These are phyloP conservation scores for Chalcis sispes DNA, from an alignment of 2,888 invertebrate species.

Conservation along the genomic window DNA sequence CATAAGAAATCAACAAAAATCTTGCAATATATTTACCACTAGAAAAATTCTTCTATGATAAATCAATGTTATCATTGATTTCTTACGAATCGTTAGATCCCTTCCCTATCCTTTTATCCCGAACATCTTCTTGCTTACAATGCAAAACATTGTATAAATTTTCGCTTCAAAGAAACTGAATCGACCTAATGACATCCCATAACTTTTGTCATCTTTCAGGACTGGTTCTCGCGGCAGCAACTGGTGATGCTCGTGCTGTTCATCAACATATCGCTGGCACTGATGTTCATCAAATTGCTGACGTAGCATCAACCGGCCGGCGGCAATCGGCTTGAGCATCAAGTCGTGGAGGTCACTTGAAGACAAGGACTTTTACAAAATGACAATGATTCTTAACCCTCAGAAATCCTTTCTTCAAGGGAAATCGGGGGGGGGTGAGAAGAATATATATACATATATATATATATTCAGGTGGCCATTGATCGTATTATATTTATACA, in stretches of 20 bases:
- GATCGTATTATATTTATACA: background rate
- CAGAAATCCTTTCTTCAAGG: background rate
- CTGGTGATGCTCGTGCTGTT: conserved; percentile 94
- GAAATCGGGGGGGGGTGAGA: background rate
- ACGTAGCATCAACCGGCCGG: conserved; percentile 86
- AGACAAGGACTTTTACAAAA: conserved; percentile 38
- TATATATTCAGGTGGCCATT: conserved; percentile 14
- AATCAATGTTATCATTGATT: background rate
- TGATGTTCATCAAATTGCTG: conserved; percentile 96
- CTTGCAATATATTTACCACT: background rate
- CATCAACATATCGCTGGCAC: conserved; percentile 95
- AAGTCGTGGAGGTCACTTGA: conserved; percentile 72
- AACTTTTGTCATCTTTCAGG: conserved; percentile 79
- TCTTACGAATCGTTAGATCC: background rate
- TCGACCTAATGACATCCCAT: background rate
- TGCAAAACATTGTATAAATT: background rate
- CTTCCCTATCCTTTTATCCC: background rate
- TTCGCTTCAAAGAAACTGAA: background rate
- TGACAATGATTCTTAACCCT: conserved; percentile 21
- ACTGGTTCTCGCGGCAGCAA: conserved; percentile 98
- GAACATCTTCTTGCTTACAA: conserved; percentile 45
- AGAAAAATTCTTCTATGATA: too few species aligned
- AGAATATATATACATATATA: too few species aligned
- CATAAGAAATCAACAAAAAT: background rate
- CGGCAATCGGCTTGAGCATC: conserved; percentile 69